Evolutionary conservation across 2,797 vertebrate species (phyloP).

Genomic region (Oreochromis grahami): DNA sequence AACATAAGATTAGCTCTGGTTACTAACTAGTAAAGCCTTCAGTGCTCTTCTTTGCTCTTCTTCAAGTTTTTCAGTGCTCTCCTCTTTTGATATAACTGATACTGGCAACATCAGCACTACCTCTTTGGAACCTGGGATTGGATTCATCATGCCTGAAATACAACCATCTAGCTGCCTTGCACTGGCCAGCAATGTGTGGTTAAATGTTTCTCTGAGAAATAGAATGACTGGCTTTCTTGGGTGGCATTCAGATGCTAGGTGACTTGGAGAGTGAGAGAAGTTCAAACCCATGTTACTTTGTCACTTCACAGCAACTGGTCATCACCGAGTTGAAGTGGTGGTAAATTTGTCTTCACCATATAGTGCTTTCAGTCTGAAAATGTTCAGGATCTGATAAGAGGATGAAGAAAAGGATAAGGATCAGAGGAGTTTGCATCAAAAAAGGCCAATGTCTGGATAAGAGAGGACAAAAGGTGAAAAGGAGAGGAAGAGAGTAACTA

Average conservation of each 20-base stretch:
- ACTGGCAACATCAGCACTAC: neutral
- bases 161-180: neutral
- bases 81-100: neutral
- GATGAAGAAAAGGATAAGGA: neutral
- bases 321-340: neutral
- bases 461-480: constrained; percentile 50
- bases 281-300: neutral
- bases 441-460: neutral
- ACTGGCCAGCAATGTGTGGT: neutral
- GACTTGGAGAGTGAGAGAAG: neutral
- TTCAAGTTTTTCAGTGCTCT: neutral
- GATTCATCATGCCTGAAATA: neutral
- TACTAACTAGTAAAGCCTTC: neutral
- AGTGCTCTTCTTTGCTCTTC: neutral
- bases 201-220: neutral
- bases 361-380: neutral
- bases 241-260: neutral
- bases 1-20: neutral
- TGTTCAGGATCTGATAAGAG: neutral
- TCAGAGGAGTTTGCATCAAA: neutral
- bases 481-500: constrained; percentile 46
- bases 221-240: neutral
- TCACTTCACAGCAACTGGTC: neutral
- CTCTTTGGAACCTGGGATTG: neutral
- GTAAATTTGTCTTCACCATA: neutral